Evolutionary conservation across 1,140 invertebrate species (phyloP).

Genomic region (Cyrtorhinus lividipennis): DNA sequence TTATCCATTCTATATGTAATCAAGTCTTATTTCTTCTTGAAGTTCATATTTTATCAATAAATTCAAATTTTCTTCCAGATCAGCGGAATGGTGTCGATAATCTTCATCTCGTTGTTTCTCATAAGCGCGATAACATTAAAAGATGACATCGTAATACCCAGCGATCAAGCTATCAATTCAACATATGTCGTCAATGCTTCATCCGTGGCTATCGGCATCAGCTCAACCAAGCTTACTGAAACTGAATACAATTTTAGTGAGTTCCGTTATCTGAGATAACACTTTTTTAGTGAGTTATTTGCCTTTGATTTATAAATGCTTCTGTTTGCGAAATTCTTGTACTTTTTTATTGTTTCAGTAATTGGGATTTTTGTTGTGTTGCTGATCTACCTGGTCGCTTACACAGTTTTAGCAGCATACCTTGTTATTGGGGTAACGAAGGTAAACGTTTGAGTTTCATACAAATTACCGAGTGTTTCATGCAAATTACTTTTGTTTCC

Average conservation of each 20-base stretch:
- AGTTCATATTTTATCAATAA: background rate
- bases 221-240: background rate
- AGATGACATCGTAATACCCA: background rate
- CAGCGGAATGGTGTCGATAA: background rate
- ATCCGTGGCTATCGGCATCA: background rate
- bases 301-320: too few relatives aligned
- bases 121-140: background rate
- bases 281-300: too few relatives aligned
- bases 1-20: too few relatives aligned
- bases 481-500: too few relatives aligned
- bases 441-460: too few relatives aligned
- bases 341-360: background rate
- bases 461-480: too few relatives aligned
- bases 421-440: background rate
- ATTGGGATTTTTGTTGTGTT: background rate
- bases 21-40: too few relatives aligned
- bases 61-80: background rate
- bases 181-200: background rate
- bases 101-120: background rate
- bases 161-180: background rate
- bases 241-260: conserved; percentile 5
- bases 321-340: too few relatives aligned
- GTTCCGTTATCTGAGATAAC: too few relatives aligned
- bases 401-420: background rate
- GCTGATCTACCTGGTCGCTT: background rate